Conservation (phyloP, 1,140 invertebrate species). For the Drosophila baimaii region DNA sequence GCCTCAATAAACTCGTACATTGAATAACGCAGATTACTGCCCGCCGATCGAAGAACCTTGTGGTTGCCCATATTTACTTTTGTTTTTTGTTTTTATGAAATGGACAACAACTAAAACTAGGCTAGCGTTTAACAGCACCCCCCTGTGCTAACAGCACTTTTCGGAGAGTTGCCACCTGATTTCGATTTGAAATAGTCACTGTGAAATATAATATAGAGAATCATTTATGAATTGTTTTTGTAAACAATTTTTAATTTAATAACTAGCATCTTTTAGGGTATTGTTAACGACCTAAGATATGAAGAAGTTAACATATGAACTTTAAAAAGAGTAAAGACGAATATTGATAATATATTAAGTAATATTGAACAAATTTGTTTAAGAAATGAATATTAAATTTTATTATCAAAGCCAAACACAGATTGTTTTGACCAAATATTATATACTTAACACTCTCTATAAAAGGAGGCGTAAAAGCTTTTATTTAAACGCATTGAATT, state of each 20-base stretch:
- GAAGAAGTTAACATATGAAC: background rate
- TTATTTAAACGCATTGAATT: conserved; percentile 13
- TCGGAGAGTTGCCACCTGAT: conserved; percentile 5
- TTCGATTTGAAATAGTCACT: background rate
- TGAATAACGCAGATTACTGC: conserved; percentile 62
- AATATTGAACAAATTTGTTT: too few relatives aligned
- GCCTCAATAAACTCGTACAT: conserved; percentile 80
- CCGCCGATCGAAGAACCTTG: conserved; percentile 64
- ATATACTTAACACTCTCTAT: background rate
- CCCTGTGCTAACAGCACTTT: conserved; percentile 5
- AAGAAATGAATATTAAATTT: too few relatives aligned
- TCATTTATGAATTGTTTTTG: background rate
- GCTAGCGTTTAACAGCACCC: conserved; percentile 23
- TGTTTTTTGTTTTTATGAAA: conserved; percentile 31
- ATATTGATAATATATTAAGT: too few relatives aligned
- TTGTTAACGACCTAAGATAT: too few relatives aligned
- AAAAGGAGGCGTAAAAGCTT: background rate
- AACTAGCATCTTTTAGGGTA: too few relatives aligned
- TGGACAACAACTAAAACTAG: conserved; percentile 24
- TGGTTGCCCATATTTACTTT: conserved; percentile 65
- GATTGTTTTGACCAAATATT: background rate
- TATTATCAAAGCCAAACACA: too few relatives aligned
- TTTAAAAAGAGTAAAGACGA: background rate
- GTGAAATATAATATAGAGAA: too few relatives aligned
- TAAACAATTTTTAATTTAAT: background rate